Evolutionary conservation across 2,113 vertebrate genomes (phyloP), one percentile per base, ranked within the genome.

Genomic region (Syngnathus scovelli): DNA sequence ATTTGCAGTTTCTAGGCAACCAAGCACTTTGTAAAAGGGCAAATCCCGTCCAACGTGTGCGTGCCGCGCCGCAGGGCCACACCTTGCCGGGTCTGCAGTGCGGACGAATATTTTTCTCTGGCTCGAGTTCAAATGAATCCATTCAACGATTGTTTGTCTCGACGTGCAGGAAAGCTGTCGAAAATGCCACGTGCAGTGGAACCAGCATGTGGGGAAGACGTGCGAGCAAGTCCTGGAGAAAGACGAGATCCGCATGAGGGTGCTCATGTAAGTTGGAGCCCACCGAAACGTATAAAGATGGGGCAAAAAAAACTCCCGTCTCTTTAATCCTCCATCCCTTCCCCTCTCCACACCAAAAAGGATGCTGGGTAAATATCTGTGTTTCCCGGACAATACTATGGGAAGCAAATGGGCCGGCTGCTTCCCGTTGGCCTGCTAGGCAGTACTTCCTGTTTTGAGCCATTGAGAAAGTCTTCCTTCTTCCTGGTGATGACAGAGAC

Each of bases 101-200:
- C 39, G 27, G 39, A n/a, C 61, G 1, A n/a, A 41, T 27, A 7
- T 15, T 23, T 15, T 41, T 43, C 39, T 61, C 48, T 49, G 27
- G 15, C 38, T 46, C 33, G 6, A 33, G 16, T 18, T 18, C 39
- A 46, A 49, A 18, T 37, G 23, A 48, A 38, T 11, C 4, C 12
- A 59, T 5, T 7, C 46, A 67, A 37, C 2, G 2, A 8, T 19
- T 60, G 7, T 63, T 7, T 67, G 16, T 37, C 18, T n/a, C 8
- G n/a, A 1, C n/a, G 1, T 55, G 33, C 74, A 96, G 95, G 95
- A 96, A 87, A 97, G 94, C 0, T 98, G 95, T 74, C 89, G 95
- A 64, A 98, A 96, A 81, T 97, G 96, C 83, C 94, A 98, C 69
- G 93, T 95, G 60, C 90, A 95, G 79, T 98, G 96, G 96, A 98